Evolutionary conservation across 2,797 vertebrate species (phyloP), one percentile per base, ranked within the genome.

Genomic region (Micromesistius poutassou): DNA sequence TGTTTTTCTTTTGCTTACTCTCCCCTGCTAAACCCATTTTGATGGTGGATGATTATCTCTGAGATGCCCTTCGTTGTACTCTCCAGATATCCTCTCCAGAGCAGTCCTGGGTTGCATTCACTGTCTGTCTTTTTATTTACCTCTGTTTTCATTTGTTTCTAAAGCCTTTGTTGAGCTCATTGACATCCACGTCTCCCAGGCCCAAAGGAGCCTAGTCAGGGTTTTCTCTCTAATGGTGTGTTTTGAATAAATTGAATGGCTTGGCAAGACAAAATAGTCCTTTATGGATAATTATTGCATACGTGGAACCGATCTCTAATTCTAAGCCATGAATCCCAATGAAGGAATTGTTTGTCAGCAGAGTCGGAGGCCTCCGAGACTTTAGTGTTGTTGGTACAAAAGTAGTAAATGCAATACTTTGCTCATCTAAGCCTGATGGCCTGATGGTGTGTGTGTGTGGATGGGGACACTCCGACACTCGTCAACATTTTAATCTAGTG

Each of bases 301-400:
- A 78, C 70, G 71, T 76, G 73, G 72, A 42, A 85, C 74, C 77
- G 81, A 38, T 72, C 74, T 76, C 62, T 84, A 62, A 81, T 79
- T 79, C 76, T 73, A 79, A 81, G 81, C 50, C 76, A 76, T 80
- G 73, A 81, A 84, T 87, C 79, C 78, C 86, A 87, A 84, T 90
- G 81, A 87, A 84, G 79, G 77, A 82, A 79, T 86, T 85, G 85
- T 88, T 83, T 87, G 83, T 86, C 85, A 83, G 85, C 80, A 83
- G 75, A 81, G 74, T 74, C 84, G 76, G 85, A 87, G 78, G 80
- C 78, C 77, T 66, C 5, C 73, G 73, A 80, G 76, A 75, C 77
- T 84, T 80, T 70, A 86, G 73, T 74, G 12, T 80, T 83, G 81
- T 83, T 80, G n/a, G n/a, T n/a, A 78, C 77, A 78, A 40, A 77